These are phyloP conservation scores for Drosophila dives DNA, from an alignment of 2,888 invertebrate species.

Conservation along the genomic window DNA sequence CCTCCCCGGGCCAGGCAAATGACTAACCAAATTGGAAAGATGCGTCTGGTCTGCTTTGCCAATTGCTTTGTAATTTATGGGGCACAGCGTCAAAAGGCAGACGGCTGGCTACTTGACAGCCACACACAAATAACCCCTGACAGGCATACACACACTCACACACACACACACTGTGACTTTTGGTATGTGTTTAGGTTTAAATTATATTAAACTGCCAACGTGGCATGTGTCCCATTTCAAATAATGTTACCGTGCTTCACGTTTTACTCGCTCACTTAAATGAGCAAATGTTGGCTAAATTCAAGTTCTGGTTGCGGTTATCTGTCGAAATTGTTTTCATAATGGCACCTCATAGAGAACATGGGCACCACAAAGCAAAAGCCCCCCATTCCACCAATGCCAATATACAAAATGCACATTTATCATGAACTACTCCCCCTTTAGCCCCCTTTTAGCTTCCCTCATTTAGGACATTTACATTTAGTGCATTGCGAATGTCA, in stretches of 20 bases:
- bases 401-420: slow-evolving; percentile 58
- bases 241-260: slow-evolving; percentile 35
- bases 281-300: slow-evolving; percentile 41
- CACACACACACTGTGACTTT: slow-evolving; percentile 34
- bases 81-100: slow-evolving; percentile 73
- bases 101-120: slow-evolving; percentile 74
- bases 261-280: slow-evolving; percentile 37
- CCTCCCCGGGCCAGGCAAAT: slow-evolving; percentile 65
- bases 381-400: background rate
- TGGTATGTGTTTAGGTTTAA: slow-evolving; percentile 76
- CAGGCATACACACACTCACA: slow-evolving; percentile 29
- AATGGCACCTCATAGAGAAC: slow-evolving; percentile 60
- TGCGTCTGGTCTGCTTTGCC: slow-evolving; percentile 51
- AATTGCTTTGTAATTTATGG: slow-evolving; percentile 75
- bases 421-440: slow-evolving; percentile 55
- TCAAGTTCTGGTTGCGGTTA: slow-evolving; percentile 52
- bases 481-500: slow-evolving; percentile 78
- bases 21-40: slow-evolving; percentile 77
- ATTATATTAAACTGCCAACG: slow-evolving; percentile 77
- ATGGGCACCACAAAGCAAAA: slow-evolving; percentile 14
- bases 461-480: slow-evolving; percentile 66
- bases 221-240: slow-evolving; percentile 75
- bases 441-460: background rate
- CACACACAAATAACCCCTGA: slow-evolving; percentile 65
- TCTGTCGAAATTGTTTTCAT: slow-evolving; percentile 73